These are phyloP conservation scores for Acleris holmiana DNA, from an alignment of 2,888 invertebrate genomes.

Conservation along the genomic window DNA sequence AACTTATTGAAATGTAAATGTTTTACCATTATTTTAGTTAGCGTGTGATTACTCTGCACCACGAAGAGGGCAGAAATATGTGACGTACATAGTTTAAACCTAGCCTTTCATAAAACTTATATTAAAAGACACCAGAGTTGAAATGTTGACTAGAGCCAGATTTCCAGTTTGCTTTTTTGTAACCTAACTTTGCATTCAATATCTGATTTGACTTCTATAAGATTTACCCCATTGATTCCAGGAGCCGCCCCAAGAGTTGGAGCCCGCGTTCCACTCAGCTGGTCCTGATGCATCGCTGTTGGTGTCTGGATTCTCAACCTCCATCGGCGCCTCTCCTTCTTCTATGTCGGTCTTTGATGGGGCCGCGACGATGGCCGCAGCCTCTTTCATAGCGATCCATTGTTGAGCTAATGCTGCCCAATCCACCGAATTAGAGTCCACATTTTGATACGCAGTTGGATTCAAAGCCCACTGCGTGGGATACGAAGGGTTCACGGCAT, in stretches of 20 bases:
- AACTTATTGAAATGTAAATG: no score
- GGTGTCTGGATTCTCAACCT: conserved; percentile 89
- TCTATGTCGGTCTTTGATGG: conserved; percentile 85
- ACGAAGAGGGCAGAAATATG: no score
- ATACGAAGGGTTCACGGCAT: conserved; percentile 86
- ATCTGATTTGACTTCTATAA: neutral
- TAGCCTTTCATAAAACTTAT: no score
- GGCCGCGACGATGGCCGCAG: conserved; percentile 84
- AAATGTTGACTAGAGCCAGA: neutral
- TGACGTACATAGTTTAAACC: no score
- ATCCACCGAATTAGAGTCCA: conserved; percentile 94
- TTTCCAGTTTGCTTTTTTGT: neutral
- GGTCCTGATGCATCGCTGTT: conserved; percentile 63
- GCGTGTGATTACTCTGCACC: no score
- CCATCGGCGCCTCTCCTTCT: conserved; percentile 95
- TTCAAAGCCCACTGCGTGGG: conserved; percentile 92
- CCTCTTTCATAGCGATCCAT: conserved; percentile 98
- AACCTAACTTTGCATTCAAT: neutral
- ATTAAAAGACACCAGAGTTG: no score
- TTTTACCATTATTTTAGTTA: no score
- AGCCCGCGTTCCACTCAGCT: conserved; percentile 68
- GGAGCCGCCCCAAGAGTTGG: conserved; percentile 70
- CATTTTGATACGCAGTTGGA: conserved; percentile 91
- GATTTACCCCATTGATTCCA: conserved; percentile 79
- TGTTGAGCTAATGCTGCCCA: conserved; percentile 98